Evolutionary conservation across 92 coral and sea anemone genomes (phyloP).

Genomic region (Epizoanthus illoricatus): DNA sequence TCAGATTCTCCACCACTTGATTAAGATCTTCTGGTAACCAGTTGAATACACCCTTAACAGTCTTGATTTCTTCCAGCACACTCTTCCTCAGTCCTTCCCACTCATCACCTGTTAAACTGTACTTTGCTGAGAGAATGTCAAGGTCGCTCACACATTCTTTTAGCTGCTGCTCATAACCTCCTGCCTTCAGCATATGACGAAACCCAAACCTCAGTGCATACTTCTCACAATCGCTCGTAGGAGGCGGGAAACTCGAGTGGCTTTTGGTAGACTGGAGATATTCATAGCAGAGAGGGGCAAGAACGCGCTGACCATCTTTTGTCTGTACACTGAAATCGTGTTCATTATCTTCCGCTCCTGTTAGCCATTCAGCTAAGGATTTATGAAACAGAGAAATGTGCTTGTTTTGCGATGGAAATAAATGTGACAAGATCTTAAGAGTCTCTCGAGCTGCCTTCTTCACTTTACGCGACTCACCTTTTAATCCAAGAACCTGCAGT

Average conservation of each 20-base stretch:
- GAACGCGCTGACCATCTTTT: no score
- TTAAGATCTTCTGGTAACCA: background rate
- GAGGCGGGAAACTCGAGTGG: no score
- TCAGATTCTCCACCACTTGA: background rate
- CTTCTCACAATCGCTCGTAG: no score
- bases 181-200: no score
- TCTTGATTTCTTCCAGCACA: slow-evolving; percentile 2
- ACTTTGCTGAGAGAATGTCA: slow-evolving; percentile 20
- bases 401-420: background rate
- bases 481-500: slow-evolving; percentile 15
- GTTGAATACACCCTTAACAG: background rate
- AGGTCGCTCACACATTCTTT: slow-evolving; percentile 5
- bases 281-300: no score
- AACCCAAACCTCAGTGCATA: no score
- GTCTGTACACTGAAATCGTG: no score
- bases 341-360: background rate
- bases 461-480: slow-evolving; percentile 2
- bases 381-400: slow-evolving; percentile 22
- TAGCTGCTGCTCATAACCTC: background rate
- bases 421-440: slow-evolving; percentile 1
- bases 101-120: background rate
- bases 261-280: no score
- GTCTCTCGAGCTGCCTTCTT: slow-evolving; percentile 10
- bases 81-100: slow-evolving; percentile 10
- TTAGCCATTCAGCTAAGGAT: slow-evolving; percentile 31